Evolutionary conservation across 2,888 invertebrate species (phyloP).

Genomic region (Andrena fulva): DNA sequence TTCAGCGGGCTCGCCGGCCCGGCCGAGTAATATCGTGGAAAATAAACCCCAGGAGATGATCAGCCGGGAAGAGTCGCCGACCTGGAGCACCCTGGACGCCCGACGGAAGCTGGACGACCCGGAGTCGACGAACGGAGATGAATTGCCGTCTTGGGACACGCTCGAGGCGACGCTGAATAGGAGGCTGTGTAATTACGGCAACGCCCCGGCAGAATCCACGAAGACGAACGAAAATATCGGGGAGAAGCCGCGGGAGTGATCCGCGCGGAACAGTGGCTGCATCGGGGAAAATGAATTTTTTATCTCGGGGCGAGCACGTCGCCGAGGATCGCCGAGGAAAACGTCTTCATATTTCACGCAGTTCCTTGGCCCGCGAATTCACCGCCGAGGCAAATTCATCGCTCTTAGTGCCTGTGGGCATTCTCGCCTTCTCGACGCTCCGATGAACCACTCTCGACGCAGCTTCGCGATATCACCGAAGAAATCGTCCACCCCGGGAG

Average conservation of each 20-base stretch:
- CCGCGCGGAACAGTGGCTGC: neutral
- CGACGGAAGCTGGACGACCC: slow-evolving; percentile 62
- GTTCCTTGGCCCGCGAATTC: neutral
- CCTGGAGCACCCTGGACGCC: slow-evolving; percentile 69
- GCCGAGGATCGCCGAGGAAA: neutral
- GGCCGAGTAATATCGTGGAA: slow-evolving; percentile 72
- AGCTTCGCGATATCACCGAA: neutral
- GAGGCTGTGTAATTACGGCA: slow-evolving; percentile 74
- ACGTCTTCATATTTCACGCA: neutral
- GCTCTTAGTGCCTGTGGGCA: slow-evolving; percentile 10
- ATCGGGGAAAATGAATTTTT: slow-evolving; percentile 48
- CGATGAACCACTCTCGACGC: slow-evolving; percentile 1
- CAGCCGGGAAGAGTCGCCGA: slow-evolving; percentile 76
- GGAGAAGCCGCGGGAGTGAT: slow-evolving; percentile 40
- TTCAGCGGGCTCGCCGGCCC: slow-evolving; percentile 75
- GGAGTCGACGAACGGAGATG: slow-evolving; percentile 68
- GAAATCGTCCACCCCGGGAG: slow-evolving; percentile 30
- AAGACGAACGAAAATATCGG: slow-evolving; percentile 62
- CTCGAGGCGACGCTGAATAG: slow-evolving; percentile 77
- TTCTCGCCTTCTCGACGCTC: slow-evolving; percentile 3
- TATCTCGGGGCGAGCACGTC: neutral
- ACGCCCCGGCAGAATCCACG: slow-evolving; percentile 61
- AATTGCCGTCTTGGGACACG: slow-evolving; percentile 78
- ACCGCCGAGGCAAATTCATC: neutral
- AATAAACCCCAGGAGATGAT: slow-evolving; percentile 76